A percentile compares a stretch with the other conserved stretches of the same genome.
Conservation (phyloP, 2,113 vertebrate species). For the Tenebrosternarchus preto region DNA sequence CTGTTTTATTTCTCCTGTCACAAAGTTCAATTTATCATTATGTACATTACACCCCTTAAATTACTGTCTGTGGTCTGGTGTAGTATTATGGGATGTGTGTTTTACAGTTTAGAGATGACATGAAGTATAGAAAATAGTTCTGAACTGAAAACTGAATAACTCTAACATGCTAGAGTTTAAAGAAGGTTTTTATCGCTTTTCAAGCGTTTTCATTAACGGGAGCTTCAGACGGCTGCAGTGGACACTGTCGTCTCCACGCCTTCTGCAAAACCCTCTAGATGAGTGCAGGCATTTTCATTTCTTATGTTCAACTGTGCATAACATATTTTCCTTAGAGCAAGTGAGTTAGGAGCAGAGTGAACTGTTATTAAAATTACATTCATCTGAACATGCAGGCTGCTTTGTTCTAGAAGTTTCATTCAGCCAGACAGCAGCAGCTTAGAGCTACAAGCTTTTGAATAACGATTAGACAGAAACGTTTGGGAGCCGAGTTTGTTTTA, state of each 20-base stretch:
- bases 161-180: not conserved
- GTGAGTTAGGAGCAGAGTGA: not conserved
- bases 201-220: slow-evolving; percentile 7
- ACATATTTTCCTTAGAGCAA: slow-evolving; percentile 10
- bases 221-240: not conserved
- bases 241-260: slow-evolving; percentile 19
- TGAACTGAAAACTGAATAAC: not conserved
- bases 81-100: not conserved
- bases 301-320: not conserved
- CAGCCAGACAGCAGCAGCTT: not conserved
- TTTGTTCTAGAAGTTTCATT: slow-evolving; percentile 7
- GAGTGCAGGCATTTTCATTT: slow-evolving; percentile 20
- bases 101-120: not conserved
- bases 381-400: slow-evolving; percentile 8
- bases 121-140: not conserved
- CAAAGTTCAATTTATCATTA: not conserved
- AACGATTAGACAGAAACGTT: slow-evolving; percentile 10
- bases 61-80: not conserved
- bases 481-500: not conserved
- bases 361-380: not conserved
- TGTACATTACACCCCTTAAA: not conserved
- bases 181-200: not conserved
- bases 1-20: not conserved
- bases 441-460: not conserved
- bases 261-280: slow-evolving; percentile 1